Percentiles rank a stretch among this genome's conserved stretches.
Evolutionary conservation across 2,888 invertebrate species (phyloP).

Genomic region (Cerastis rubricosa): DNA sequence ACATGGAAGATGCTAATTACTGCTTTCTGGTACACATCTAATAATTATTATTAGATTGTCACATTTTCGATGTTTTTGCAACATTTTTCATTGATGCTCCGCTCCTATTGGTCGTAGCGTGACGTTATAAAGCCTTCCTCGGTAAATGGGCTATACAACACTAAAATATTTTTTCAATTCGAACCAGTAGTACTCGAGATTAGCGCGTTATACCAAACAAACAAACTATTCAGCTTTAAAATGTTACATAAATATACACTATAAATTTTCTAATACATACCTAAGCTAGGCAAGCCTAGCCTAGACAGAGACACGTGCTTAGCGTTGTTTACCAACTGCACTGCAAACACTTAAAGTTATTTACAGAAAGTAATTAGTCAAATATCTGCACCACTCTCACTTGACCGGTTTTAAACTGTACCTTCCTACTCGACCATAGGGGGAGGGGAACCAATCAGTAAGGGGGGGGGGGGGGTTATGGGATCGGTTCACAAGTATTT

Average conservation of each 20-base stretch:
- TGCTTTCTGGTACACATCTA: background rate
- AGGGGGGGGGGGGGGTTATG: background rate
- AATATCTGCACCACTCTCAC: slow-evolving; percentile 20
- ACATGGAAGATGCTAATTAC: background rate
- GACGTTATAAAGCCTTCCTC: no score
- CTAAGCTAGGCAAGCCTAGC: background rate
- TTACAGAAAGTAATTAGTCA: slow-evolving; percentile 44
- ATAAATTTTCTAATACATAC: background rate
- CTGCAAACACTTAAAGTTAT: slow-evolving; percentile 38
- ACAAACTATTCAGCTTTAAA: no score
- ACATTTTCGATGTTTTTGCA: no score
- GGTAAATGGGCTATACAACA: no score
- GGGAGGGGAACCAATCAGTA: background rate
- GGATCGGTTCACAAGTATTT: slow-evolving; percentile 5
- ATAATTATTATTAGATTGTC: no score
- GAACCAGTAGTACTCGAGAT: no score
- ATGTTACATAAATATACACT: no score
- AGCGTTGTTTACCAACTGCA: slow-evolving; percentile 16
- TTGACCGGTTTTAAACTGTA: slow-evolving; percentile 16
- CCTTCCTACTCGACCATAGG: background rate
- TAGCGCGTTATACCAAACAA: no score
- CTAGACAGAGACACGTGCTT: slow-evolving; percentile 11
- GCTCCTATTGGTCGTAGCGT: no score
- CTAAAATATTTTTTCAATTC: no score
- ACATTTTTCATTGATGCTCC: no score